A percentile compares a stretch with the other conserved stretches of the same genome.
phyloP scores from a whole-genome alignment of 1,140 invertebrate species.

The Macrotrachela quadricornifera region DNA sequence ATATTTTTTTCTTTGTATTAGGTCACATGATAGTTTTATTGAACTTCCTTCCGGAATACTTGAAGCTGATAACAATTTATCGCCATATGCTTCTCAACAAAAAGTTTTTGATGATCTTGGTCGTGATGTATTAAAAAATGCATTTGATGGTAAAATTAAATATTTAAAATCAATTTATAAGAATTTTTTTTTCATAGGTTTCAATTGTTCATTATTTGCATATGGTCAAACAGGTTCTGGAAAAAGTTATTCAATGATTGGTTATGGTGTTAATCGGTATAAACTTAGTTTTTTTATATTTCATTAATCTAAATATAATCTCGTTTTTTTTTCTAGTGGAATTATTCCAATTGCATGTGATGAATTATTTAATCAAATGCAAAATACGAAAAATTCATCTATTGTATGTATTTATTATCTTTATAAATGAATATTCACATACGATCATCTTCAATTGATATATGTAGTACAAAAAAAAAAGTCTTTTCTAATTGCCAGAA shows the following conservation, averaged over 20 bases:
- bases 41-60: slow-evolving; percentile 16
- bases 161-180: too few species aligned
- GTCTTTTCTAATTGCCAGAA: too few species aligned
- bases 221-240: slow-evolving; percentile 59
- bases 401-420: slow-evolving; percentile 16
- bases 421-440: too few species aligned
- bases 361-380: slow-evolving; percentile 27
- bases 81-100: slow-evolving; percentile 29
- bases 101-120: slow-evolving; percentile 40
- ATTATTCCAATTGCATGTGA: slow-evolving; percentile 32
- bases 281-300: background rate
- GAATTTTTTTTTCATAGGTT: slow-evolving; percentile 14
- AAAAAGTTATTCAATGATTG: slow-evolving; percentile 51
- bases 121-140: slow-evolving; percentile 38
- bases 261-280: slow-evolving; percentile 17
- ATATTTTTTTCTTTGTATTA: slow-evolving; percentile 6
- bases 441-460: too few species aligned
- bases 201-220: slow-evolving; percentile 36
- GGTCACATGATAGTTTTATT: slow-evolving; percentile 30
- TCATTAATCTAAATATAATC: background rate
- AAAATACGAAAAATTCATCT: slow-evolving; percentile 15
- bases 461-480: too few species aligned
- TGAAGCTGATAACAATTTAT: slow-evolving; percentile 14
- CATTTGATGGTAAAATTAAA: slow-evolving; percentile 33
- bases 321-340: slow-evolving; percentile 14